Evolutionary conservation across 2,113 vertebrate species (phyloP).

Genomic region (Rhinopithecus roxellana): DNA sequence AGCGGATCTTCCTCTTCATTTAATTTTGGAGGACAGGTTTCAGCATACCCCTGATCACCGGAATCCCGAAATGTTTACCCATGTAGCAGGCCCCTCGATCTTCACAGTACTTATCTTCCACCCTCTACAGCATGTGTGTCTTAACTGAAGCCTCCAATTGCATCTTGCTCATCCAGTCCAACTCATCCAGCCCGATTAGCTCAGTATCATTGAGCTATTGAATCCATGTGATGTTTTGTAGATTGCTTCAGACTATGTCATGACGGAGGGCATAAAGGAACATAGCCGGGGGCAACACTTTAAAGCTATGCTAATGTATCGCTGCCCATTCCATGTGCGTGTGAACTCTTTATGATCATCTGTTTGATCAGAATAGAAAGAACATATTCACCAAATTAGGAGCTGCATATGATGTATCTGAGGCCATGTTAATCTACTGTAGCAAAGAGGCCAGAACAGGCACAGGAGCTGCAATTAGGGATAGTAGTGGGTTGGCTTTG

Average conservation of each 20-base stretch:
- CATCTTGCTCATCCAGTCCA: neutral
- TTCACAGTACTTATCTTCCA: neutral
- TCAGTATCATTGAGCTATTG: neutral
- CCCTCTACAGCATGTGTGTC: neutral
- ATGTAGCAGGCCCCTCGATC: neutral
- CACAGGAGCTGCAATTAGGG: no score
- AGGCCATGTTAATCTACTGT: neutral
- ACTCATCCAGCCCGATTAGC: neutral
- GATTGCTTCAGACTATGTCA: neutral
- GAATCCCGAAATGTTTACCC: neutral
- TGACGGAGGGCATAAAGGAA: neutral
- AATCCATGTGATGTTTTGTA: neutral
- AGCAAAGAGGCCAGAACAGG: neutral
- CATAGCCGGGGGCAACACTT: neutral
- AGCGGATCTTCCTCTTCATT: neutral
- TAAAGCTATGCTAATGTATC: neutral
- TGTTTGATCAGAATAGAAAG: neutral
- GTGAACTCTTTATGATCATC: neutral
- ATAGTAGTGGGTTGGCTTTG: neutral
- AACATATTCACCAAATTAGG: neutral
- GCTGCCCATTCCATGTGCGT: neutral
- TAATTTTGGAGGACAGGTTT: neutral
- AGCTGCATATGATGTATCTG: neutral
- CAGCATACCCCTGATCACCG: neutral
- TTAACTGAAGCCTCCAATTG: neutral